Conservation (phyloP, 2,797 vertebrate genomes). For the Margarornis squamiger region DNA sequence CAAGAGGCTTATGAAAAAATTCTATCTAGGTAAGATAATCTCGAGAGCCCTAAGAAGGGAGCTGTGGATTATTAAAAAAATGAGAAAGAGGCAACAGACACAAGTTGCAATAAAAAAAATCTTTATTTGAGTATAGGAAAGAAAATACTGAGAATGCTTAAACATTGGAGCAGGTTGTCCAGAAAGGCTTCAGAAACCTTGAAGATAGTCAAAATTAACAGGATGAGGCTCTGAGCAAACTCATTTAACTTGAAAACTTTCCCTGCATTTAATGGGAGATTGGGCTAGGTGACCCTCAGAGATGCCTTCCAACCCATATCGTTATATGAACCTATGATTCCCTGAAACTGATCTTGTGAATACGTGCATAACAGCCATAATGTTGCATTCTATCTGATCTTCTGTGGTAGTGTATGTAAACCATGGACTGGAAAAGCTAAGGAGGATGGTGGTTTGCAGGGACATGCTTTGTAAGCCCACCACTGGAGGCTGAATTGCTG, state of each 20-base stretch:
- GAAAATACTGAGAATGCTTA: background rate
- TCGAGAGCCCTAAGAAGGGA: accelerated
- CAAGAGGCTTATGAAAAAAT: background rate
- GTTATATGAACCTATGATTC: background rate
- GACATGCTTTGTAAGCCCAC: background rate
- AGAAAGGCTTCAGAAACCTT: background rate
- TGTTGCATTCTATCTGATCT: background rate
- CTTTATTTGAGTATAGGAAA: background rate
- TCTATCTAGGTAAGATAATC: background rate
- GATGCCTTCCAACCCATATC: background rate
- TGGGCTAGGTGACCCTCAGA: background rate
- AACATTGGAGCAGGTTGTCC: background rate
- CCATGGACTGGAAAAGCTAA: background rate
- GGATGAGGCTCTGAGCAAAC: background rate
- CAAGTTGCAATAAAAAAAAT: background rate
- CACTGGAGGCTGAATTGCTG: background rate
- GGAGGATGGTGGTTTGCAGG: background rate
- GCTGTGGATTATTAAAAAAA: background rate
- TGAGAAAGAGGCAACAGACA: background rate
- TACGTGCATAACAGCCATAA: background rate
- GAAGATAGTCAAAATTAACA: background rate
- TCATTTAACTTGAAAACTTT: background rate
- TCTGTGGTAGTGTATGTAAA: background rate
- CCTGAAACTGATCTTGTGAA: background rate
- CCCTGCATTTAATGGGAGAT: background rate